Percentiles rank a stretch among this genome's conserved stretches.
phyloP scores from a whole-genome alignment of 2,113 vertebrate genomes.

The Xenopus borealis region DNA sequence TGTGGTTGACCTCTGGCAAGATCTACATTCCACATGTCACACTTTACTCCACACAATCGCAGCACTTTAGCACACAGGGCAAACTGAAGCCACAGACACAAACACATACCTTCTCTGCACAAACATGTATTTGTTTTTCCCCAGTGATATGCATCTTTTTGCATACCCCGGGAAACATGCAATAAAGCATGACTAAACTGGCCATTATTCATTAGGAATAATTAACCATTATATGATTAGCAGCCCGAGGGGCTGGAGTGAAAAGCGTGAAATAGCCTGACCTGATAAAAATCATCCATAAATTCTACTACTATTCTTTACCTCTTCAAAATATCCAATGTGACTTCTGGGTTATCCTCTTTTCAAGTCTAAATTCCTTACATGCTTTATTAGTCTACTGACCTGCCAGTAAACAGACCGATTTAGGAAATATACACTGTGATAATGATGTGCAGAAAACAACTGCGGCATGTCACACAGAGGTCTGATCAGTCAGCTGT shows the following conservation, averaged over 20 bases:
- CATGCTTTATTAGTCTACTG: too few species aligned
- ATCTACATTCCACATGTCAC: neutral
- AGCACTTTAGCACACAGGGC: neutral
- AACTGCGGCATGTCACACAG: too few species aligned
- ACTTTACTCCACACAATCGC: neutral
- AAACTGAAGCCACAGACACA: neutral
- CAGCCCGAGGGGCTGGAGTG: neutral
- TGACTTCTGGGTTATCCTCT: neutral
- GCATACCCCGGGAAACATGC: neutral
- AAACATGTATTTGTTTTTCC: neutral
- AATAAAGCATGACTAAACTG: constrained; percentile 1
- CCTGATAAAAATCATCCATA: neutral
- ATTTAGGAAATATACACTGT: too few species aligned
- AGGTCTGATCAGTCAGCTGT: too few species aligned
- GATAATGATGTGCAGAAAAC: too few species aligned
- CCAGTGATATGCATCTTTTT: too few species aligned
- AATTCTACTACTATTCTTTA: neutral
- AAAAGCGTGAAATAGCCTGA: neutral
- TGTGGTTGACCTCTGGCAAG: neutral
- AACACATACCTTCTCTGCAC: neutral
- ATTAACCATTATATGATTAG: neutral
- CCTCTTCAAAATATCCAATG: neutral
- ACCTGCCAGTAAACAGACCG: too few species aligned
- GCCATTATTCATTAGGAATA: neutral
- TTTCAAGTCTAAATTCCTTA: too few species aligned